Evolutionary conservation across 2,888 invertebrate genomes (phyloP).

Genomic region (Alcis repandata): DNA sequence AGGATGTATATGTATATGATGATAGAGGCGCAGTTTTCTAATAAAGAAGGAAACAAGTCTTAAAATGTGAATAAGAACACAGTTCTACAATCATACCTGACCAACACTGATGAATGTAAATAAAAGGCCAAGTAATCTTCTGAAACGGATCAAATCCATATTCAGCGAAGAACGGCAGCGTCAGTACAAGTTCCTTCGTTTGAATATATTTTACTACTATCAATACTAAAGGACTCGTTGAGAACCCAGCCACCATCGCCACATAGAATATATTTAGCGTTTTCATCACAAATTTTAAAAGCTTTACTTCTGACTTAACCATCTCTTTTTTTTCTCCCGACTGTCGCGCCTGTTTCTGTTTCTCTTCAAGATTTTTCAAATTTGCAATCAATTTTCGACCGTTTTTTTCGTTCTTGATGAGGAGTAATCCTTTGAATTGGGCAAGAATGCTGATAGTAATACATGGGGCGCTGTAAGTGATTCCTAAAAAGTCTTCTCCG

Average conservation of each 20-base stretch:
- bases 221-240: slow-evolving; percentile 56
- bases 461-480: slow-evolving; percentile 63
- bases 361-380: slow-evolving; percentile 55
- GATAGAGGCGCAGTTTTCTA: too few species aligned
- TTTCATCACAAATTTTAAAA: slow-evolving; percentile 58
- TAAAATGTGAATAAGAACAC: too few species aligned
- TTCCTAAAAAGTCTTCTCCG: slow-evolving; percentile 55
- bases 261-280: slow-evolving; percentile 55
- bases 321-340: slow-evolving; percentile 51
- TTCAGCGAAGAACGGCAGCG: slow-evolving; percentile 61
- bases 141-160: slow-evolving; percentile 70
- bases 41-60: too few species aligned
- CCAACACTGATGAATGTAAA: slow-evolving; percentile 67
- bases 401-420: slow-evolving; percentile 50
- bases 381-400: slow-evolving; percentile 51
- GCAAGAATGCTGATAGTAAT: slow-evolving; percentile 51
- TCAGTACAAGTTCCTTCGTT: slow-evolving; percentile 55
- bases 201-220: slow-evolving; percentile 58
- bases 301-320: slow-evolving; percentile 52
- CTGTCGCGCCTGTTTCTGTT: slow-evolving; percentile 29
- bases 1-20: too few species aligned
- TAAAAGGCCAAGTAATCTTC: slow-evolving; percentile 62
- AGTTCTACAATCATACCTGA: slow-evolving; percentile 54
- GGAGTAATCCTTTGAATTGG: slow-evolving; percentile 50
- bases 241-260: slow-evolving; percentile 54